Evolutionary conservation across 2,888 invertebrate genomes (phyloP).

Genomic region (Acheta domesticus): DNA sequence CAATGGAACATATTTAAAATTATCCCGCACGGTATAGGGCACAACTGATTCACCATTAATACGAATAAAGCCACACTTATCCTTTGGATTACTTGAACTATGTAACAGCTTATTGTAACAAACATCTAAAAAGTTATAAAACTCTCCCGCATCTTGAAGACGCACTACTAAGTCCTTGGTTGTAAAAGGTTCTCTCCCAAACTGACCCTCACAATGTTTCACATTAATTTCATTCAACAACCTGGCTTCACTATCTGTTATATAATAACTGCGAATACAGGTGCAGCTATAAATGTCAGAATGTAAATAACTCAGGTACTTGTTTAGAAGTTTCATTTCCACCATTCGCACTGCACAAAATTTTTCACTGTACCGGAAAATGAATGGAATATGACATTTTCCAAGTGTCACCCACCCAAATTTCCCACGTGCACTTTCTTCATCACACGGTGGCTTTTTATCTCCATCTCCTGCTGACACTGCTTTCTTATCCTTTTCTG

Average conservation of each 20-base stretch:
- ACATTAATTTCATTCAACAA: slow-evolving; percentile 89
- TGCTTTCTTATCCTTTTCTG: slow-evolving; percentile 45
- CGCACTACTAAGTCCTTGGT: slow-evolving; percentile 88
- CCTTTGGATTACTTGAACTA: slow-evolving; percentile 62
- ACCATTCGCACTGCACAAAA: slow-evolving; percentile 94
- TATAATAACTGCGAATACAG: slow-evolving; percentile 87
- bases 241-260: slow-evolving; percentile 85
- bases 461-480: slow-evolving; percentile 29
- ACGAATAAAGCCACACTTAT: slow-evolving; percentile 85
- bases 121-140: slow-evolving; percentile 85
- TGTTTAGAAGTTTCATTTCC: slow-evolving; percentile 83
- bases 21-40: slow-evolving; percentile 81
- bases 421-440: slow-evolving; percentile 51
- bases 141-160: slow-evolving; percentile 81
- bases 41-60: slow-evolving; percentile 92
- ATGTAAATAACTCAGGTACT: slow-evolving; percentile 83
- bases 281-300: slow-evolving; percentile 88
- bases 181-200: slow-evolving; percentile 78
- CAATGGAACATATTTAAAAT: slow-evolving; percentile 83
- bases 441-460: slow-evolving; percentile 43
- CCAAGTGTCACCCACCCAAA: slow-evolving; percentile 91
- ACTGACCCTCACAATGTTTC: slow-evolving; percentile 86
- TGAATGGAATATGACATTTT: slow-evolving; percentile 82
- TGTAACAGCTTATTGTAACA: slow-evolving; percentile 80
- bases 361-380: slow-evolving; percentile 76